These are phyloP conservation scores for Pholis gunnellus DNA, from an alignment of 2,113 vertebrate species.

Conservation along the genomic window DNA sequence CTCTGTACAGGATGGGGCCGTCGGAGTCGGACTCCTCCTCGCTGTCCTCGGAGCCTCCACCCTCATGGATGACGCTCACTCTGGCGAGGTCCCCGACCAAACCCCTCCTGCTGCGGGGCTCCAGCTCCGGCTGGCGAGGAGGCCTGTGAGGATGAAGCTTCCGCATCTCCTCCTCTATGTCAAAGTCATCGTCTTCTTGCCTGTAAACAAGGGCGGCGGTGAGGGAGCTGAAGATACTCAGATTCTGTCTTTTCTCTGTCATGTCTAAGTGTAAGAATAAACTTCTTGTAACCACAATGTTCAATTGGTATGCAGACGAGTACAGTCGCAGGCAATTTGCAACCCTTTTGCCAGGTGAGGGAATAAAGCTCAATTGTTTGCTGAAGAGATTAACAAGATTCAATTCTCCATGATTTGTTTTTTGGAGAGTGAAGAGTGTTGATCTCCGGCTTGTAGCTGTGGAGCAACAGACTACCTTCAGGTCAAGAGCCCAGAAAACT, in stretches of 20 bases:
- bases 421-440: neutral
- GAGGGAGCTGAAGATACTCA: neutral
- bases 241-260: neutral
- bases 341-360: neutral
- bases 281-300: neutral
- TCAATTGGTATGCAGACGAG: neutral
- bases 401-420: neutral
- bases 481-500: neutral
- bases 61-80: constrained; percentile 85
- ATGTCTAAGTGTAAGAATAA: neutral
- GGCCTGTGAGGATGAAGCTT: constrained; percentile 71
- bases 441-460: neutral
- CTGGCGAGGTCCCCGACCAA: constrained; percentile 84
- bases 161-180: constrained; percentile 88
- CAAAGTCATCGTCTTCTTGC: constrained; percentile 93
- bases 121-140: constrained; percentile 46
- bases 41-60: constrained; percentile 75
- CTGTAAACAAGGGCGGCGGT: constrained; percentile 73
- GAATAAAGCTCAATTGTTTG: constrained; percentile 6
- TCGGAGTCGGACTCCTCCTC: constrained; percentile 91
- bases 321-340: neutral
- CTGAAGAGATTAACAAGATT: neutral
- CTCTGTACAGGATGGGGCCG: constrained; percentile 92
- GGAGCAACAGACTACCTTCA: neutral
- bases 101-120: constrained; percentile 77